Percentiles rank a stretch among this genome's conserved stretches.
Evolutionary conservation across 2,888 invertebrate species (phyloP).

Genomic region (Pogonocherus hispidulus): DNA sequence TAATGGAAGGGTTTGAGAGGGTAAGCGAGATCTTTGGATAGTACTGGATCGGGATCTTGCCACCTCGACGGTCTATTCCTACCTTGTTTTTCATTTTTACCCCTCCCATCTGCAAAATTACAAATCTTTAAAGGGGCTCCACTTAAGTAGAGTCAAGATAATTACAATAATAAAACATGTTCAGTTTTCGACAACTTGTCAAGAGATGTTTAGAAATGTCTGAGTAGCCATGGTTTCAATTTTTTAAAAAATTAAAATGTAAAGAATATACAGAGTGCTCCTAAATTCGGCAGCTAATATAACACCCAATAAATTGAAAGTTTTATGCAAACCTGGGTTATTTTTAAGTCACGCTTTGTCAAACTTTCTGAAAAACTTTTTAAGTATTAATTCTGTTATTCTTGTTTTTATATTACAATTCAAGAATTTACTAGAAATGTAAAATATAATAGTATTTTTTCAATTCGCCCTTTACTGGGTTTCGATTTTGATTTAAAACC

Average conservation of each 20-base stretch:
- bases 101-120: constrained; percentile 47
- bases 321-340: too few relatives aligned
- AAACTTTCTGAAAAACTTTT: too few relatives aligned
- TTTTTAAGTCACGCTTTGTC: too few relatives aligned
- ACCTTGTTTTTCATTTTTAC: constrained; percentile 53
- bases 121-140: background rate
- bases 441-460: too few relatives aligned
- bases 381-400: too few relatives aligned
- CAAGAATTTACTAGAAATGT: too few relatives aligned
- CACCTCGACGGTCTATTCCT: constrained; percentile 65
- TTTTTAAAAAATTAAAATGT: background rate
- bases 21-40: constrained; percentile 49
- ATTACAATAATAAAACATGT: constrained; percentile 22
- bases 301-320: too few relatives aligned
- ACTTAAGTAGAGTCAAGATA: constrained; percentile 1
- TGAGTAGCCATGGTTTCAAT: constrained; percentile 5
- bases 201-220: background rate
- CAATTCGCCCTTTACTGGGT: too few relatives aligned
- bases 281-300: too few relatives aligned
- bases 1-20: constrained; percentile 59
- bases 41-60: constrained; percentile 63
- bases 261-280: too few relatives aligned
- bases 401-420: too few relatives aligned
- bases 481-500: too few relatives aligned
- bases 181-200: constrained; percentile 23